phyloP scores from a whole-genome alignment of 2,797 vertebrate genomes.

The Thripadectes ignobilis region DNA sequence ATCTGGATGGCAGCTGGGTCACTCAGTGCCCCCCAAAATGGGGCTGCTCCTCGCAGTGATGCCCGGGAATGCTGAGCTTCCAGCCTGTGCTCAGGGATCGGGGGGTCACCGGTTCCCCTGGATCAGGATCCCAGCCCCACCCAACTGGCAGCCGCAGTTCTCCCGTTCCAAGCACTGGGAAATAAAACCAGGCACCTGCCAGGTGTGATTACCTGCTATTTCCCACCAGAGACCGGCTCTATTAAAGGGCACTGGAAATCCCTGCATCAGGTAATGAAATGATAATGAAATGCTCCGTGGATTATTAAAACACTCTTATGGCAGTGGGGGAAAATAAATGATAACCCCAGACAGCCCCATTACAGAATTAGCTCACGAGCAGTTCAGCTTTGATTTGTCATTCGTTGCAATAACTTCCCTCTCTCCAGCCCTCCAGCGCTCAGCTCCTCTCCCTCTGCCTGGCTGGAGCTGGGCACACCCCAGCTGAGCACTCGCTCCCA shows the following conservation, averaged over 20 bases:
- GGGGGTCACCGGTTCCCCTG: not conserved
- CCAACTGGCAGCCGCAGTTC: not conserved
- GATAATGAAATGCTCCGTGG: conserved; percentile 47
- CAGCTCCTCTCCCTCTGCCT: not conserved
- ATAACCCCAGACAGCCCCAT: conserved; percentile 7
- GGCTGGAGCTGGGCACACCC: not conserved
- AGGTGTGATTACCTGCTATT: conserved; percentile 35
- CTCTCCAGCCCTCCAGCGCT: not conserved
- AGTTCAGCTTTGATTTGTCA: not conserved
- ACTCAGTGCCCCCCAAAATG: fast-evolving
- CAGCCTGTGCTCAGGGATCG: not conserved
- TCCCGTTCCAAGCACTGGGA: not conserved
- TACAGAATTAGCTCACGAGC: conserved; percentile 5
- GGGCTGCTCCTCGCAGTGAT: fast-evolving
- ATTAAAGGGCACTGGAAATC: conserved; percentile 57
- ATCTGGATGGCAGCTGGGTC: fast-evolving
- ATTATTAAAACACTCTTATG: conserved; percentile 42
- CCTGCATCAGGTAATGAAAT: conserved; percentile 54
- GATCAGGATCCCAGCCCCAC: fast-evolving
- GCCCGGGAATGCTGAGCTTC: not conserved
- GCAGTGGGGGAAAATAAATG: conserved; percentile 10
- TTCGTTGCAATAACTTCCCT: not conserved
- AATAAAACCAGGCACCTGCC: conserved; percentile 33
- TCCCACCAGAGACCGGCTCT: conserved; percentile 39
- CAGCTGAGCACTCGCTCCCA: not conserved